phyloP scores from a whole-genome alignment of 53 echinoderm and acorn worm genomes.

The Patiria pectinifera region DNA sequence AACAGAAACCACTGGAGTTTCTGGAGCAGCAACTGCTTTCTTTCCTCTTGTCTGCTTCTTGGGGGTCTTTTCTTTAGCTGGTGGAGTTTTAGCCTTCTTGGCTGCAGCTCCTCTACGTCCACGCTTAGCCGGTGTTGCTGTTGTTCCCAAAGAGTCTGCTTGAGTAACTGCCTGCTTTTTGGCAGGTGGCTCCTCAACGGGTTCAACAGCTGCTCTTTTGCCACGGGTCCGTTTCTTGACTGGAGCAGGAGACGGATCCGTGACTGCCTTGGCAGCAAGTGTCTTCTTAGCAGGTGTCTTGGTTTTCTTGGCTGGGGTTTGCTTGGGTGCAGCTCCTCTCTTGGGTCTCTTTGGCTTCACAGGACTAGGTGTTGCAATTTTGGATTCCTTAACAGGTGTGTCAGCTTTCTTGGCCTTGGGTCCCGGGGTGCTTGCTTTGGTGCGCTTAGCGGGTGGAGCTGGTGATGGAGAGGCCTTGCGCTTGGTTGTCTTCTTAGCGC shows the following conservation, averaged over 20 bases:
- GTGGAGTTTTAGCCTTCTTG: constrained; percentile 4
- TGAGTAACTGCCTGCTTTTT: constrained; percentile 45
- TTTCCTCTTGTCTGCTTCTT: constrained; percentile 32
- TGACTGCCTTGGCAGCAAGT: constrained; percentile 34
- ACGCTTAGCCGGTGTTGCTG: constrained; percentile 27
- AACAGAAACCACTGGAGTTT: constrained; percentile 24
- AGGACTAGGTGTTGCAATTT: constrained; percentile 38
- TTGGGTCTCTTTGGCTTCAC: constrained; percentile 45
- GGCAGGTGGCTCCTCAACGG: constrained; percentile 28
- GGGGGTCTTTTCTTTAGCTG: constrained; percentile 59
- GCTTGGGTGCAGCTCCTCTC: constrained; percentile 57
- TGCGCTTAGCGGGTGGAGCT: constrained; percentile 70
- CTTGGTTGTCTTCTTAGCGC: constrained; percentile 58
- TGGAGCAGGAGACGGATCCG: constrained; percentile 33
- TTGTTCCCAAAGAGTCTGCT: constrained; percentile 29
- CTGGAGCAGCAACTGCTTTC: constrained; percentile 57
- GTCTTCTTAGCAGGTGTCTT: constrained; percentile 46
- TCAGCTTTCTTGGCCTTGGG: constrained; percentile 39
- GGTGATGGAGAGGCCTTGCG: constrained; percentile 70
- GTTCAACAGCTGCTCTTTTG: constrained; percentile 61
- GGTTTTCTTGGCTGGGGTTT: constrained; percentile 44
- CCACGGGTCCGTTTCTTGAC: constrained; percentile 52
- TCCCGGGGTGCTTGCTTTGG: constrained; percentile 61
- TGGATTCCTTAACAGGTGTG: neutral
- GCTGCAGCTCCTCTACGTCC: constrained; percentile 19